Base-by-base conservation (phyloP, 2,113 vertebrate genomes). In the Cynoglossus semilaevis region DNA sequence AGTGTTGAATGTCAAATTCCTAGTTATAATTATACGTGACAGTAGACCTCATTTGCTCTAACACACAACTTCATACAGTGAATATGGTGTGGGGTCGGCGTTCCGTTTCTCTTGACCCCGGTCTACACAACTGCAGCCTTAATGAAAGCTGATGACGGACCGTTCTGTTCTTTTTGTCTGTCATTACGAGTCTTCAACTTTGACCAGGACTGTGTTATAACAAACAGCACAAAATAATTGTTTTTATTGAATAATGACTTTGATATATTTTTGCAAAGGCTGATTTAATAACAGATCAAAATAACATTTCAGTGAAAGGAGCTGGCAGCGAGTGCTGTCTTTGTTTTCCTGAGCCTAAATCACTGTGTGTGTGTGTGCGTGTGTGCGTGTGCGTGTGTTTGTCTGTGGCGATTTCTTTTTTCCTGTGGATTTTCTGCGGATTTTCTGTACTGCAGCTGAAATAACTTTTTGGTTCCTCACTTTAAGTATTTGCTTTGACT, bases 101-200 rank as follows among this genome's bases (percentile, higher is more conserved):
- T n/a, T n/a, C n/a, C n/a, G n/a, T n/a, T n/a, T n/a, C n/a, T n/a
- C n/a, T n/a, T 29, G 22, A 29, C 22, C 2, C n/a, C 22, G 6
- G 22, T 29, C 22, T 6, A 29, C 22, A 29, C 22, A 29, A 29
- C 22, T 29, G 22, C 22, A 29, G 22, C 22, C 6, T 2, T 6
- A 29, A 29, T 29, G 22, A 29, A 29, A 29, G 22, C 22, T 29
- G 22, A 29, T 29, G 22, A 29, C 22, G 22, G 22, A 6, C 3
- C 22, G 42, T 65, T 15, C 36, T 10, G 56, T 34, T 63, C 3
- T 43, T 22, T 34, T 47, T 36, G 59, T 60, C 64, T 77, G 77
- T 83, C 81, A 86, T 87, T 81, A 54, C 64, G 19, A 14, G 62
- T 42, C 66, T 43, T 70, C 81, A 85, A 85, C 69, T 72, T 52